phyloP scores from a whole-genome alignment of 35 echinoderm and acorn worm species.

The Ophiothrix spiculata region DNA sequence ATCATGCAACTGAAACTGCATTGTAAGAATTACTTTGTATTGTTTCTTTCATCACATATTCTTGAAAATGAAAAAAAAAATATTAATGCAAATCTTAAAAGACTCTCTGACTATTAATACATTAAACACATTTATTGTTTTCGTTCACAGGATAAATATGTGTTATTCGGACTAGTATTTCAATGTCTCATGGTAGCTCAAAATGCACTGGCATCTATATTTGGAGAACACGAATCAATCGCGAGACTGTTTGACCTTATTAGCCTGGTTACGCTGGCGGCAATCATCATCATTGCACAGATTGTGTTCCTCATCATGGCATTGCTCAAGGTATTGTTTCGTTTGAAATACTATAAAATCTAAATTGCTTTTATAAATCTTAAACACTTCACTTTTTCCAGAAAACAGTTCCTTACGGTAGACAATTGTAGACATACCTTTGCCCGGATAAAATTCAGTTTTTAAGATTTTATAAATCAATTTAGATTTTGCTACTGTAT shows the following conservation, averaged over 20 bases:
- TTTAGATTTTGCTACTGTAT: neutral
- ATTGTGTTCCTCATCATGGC: slow-evolving; percentile 19
- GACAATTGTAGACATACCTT: neutral
- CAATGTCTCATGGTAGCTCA: slow-evolving; percentile 72
- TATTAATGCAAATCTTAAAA: too few species aligned
- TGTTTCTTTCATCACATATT: too few species aligned
- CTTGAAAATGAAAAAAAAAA: too few species aligned
- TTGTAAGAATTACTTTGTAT: too few species aligned
- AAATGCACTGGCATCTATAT: slow-evolving; percentile 64
- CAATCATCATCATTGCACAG: slow-evolving; percentile 11
- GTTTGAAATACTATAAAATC: neutral
- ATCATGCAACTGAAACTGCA: too few species aligned
- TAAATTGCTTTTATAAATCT: neutral
- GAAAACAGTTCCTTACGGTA: neutral
- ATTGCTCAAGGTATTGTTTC: slow-evolving; percentile 9
- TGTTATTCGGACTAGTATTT: slow-evolving; percentile 77
- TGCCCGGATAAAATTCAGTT: neutral
- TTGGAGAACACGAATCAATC: neutral
- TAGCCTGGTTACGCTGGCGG: neutral
- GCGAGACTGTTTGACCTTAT: slow-evolving; percentile 31
- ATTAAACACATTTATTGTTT: too few species aligned
- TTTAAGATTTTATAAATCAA: neutral
- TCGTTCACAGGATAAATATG: slow-evolving; percentile 80
- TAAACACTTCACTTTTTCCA: neutral
- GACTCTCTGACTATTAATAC: too few species aligned